Conservation (phyloP, 2,797 vertebrate genomes). For the Danio albolineatus region DNA sequence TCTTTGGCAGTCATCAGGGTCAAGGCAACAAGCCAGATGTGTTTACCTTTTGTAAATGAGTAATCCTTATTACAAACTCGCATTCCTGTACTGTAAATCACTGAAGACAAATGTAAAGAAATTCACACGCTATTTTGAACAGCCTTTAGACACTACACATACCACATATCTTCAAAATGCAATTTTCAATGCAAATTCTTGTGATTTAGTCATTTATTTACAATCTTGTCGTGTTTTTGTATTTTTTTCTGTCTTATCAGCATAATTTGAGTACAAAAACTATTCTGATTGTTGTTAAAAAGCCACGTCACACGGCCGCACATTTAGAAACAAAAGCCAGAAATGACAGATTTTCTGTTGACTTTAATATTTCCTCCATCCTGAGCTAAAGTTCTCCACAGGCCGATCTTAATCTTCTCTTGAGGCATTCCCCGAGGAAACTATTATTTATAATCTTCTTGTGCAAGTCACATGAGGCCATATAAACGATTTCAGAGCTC, state of each 20-base stretch:
- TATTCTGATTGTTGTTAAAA: background rate
- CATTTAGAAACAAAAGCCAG: background rate
- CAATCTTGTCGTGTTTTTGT: background rate
- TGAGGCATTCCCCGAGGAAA: constrained; percentile 28
- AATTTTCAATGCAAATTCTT: background rate
- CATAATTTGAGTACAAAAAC: background rate
- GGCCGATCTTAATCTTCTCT: constrained; percentile 40
- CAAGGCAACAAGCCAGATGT: constrained; percentile 63
- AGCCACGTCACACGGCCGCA: background rate
- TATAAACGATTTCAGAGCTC: constrained; percentile 10
- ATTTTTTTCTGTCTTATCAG: background rate
- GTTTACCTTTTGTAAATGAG: constrained; percentile 74
- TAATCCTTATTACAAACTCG: constrained; percentile 62
- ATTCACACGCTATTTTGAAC: background rate
- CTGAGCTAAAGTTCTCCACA: constrained; percentile 3
- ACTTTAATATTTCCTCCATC: constrained; percentile 4
- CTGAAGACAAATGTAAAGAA: background rate
- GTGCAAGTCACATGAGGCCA: constrained; percentile 33
- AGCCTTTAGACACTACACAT: background rate
- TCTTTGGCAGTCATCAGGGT: constrained; percentile 61
- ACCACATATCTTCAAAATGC: background rate
- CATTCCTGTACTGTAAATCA: constrained; percentile 53
- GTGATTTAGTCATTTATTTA: background rate
- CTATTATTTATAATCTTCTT: constrained; percentile 47
- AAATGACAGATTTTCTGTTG: background rate